Percentiles rank a stretch among this genome's conserved stretches.
phyloP scores from a whole-genome alignment of 2,888 invertebrate species.

The Hydropsyche betteni region DNA sequence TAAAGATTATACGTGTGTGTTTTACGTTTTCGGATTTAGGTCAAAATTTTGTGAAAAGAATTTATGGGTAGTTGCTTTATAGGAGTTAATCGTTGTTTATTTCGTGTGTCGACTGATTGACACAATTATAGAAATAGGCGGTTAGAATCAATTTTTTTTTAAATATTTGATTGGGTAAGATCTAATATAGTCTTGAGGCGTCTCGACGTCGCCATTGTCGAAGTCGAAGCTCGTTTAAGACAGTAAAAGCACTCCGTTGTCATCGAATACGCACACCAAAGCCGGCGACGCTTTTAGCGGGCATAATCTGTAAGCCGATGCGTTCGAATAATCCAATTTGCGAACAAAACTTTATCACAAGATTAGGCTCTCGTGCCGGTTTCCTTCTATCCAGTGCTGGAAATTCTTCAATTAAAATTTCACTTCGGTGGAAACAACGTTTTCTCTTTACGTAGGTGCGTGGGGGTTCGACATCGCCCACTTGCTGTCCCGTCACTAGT shows the following conservation, averaged over 20 bases:
- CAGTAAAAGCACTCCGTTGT: slow-evolving; percentile 13
- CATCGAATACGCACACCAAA: background rate
- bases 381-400: background rate
- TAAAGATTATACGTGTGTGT: background rate
- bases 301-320: slow-evolving; percentile 35
- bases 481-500: too few species aligned
- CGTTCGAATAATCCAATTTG: slow-evolving; percentile 35
- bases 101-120: too few species aligned
- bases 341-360: slow-evolving; percentile 38
- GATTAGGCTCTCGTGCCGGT: slow-evolving; percentile 19
- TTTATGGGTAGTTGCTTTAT: too few species aligned
- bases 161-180: too few species aligned
- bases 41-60: too few species aligned
- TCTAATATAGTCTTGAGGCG: too few species aligned
- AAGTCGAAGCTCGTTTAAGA: slow-evolving; percentile 17
- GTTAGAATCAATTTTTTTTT: too few species aligned
- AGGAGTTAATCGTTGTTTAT: too few species aligned
- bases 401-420: slow-evolving; percentile 23
- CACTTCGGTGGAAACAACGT: background rate
- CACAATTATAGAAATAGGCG: background rate
- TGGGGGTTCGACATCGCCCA: too few species aligned
- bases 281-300: slow-evolving; percentile 17
- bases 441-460: background rate
- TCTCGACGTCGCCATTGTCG: too few species aligned
- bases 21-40: too few species aligned